A percentile compares a stretch with the other conserved stretches of the same genome.
Evolutionary conservation across 2,888 invertebrate species (phyloP).

Genomic region (Nowickia ferox): DNA sequence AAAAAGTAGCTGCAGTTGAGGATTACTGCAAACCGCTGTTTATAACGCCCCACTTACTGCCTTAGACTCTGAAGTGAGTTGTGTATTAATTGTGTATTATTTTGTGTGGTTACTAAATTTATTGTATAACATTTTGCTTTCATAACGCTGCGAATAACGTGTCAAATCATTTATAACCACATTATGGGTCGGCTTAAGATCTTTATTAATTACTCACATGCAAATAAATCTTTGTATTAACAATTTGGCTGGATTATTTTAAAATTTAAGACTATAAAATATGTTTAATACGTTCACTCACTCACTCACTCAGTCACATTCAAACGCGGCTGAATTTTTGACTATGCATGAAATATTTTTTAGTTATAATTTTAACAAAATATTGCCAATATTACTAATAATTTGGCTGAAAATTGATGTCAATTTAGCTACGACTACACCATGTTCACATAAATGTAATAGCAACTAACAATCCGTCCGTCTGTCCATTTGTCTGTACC

Average conservation of each 20-base stretch:
- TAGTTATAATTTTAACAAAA: constrained; percentile 47
- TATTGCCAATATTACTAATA: constrained; percentile 68
- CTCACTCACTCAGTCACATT: not conserved
- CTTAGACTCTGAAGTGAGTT: too few species aligned
- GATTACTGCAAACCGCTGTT: too few species aligned
- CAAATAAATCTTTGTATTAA: constrained; percentile 1
- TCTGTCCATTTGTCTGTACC: not conserved
- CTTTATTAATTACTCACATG: constrained; percentile 19
- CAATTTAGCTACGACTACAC: constrained; percentile 63
- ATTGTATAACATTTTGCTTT: not conserved
- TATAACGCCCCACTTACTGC: too few species aligned
- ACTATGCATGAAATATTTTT: constrained; percentile 28
- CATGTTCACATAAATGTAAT: constrained; percentile 52
- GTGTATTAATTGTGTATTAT: too few species aligned
- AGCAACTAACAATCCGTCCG: not conserved
- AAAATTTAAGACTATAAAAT: constrained; percentile 18
- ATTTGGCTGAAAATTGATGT: constrained; percentile 70
- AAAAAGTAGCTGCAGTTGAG: too few species aligned
- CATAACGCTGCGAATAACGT: not conserved
- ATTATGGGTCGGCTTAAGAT: not conserved
- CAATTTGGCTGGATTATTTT: not conserved
- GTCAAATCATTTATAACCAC: not conserved
- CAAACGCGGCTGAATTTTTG: not conserved
- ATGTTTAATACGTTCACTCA: not conserved
- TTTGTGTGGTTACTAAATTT: too few species aligned